A percentile compares a stretch with the other conserved stretches of the same genome.
These are phyloP conservation scores for Sarcophaga subvicina DNA, from an alignment of 2,888 invertebrate genomes.

Conservation along the genomic window DNA sequence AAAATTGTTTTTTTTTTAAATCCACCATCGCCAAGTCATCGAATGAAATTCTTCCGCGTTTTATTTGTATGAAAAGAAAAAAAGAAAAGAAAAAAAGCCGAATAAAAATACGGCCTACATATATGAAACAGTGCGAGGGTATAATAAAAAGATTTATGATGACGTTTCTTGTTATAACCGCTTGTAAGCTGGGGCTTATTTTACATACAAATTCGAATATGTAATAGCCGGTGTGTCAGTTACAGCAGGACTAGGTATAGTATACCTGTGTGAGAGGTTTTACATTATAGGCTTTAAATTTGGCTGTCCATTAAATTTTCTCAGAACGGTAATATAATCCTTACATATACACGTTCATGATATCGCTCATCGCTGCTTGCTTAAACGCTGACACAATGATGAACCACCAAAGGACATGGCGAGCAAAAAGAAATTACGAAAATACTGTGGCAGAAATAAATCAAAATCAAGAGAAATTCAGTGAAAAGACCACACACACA, in stretches of 20 bases:
- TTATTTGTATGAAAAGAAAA: background rate
- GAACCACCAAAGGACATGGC: background rate
- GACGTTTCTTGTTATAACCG: slow-evolving; percentile 34
- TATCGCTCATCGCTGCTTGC: too few relatives aligned
- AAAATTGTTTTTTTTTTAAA: too few relatives aligned
- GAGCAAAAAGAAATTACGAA: background rate
- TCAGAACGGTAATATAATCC: slow-evolving; percentile 6
- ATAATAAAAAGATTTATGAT: slow-evolving; percentile 47
- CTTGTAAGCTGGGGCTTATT: slow-evolving; percentile 40
- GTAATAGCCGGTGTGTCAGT: background rate
- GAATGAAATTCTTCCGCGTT: too few relatives aligned
- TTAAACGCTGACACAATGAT: background rate
- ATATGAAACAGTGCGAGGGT: background rate
- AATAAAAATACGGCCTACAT: slow-evolving; percentile 15
- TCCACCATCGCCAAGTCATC: too few relatives aligned
- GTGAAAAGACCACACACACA: background rate
- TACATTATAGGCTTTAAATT: background rate
- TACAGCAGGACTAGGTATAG: background rate
- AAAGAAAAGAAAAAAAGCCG: slow-evolving; percentile 4
- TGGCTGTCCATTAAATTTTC: slow-evolving; percentile 9
- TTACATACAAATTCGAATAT: background rate
- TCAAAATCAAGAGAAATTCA: slow-evolving; percentile 26
- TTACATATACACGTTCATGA: background rate
- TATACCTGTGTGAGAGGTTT: too few relatives aligned
- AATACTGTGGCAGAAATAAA: slow-evolving; percentile 28